Evolutionary conservation across 2,797 vertebrate species (phyloP).

Genomic region (Lophius americanus): DNA sequence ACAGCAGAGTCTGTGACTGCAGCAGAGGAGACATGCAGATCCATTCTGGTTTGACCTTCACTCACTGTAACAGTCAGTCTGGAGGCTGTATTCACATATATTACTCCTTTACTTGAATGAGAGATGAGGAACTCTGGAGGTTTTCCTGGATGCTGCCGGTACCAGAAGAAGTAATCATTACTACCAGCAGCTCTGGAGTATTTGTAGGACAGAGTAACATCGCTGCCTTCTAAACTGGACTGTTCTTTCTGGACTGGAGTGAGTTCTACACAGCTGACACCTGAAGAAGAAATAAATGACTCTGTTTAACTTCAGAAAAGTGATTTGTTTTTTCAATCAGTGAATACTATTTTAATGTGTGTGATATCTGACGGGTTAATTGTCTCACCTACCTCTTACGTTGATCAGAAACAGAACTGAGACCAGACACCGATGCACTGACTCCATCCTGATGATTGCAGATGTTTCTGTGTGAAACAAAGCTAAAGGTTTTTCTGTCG

Average conservation of each 20-base stretch:
- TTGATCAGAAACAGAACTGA: no score
- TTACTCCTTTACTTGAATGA: not conserved
- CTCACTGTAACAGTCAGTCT: not conserved
- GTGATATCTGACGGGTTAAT: no score
- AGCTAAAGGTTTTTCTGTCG: no score
- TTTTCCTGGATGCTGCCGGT: not conserved
- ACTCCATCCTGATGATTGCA: no score
- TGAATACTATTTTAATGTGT: no score
- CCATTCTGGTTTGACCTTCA: not conserved
- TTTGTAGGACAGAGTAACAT: slow-evolving; percentile 14
- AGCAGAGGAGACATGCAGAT: not conserved
- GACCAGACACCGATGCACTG: no score
- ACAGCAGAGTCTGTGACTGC: not conserved
- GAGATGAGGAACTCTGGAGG: not conserved
- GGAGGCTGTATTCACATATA: not conserved
- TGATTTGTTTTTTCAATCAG: no score
- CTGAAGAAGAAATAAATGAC: no score
- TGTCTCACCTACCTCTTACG: no score
- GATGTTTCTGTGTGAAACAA: no score
- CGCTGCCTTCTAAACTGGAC: slow-evolving; percentile 1
- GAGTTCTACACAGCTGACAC: slow-evolving; percentile 10
- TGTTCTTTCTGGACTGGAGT: slow-evolving; percentile 2
- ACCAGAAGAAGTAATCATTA: not conserved
- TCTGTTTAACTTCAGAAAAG: no score
- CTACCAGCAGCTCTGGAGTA: not conserved